Conservation (phyloP, 2,797 vertebrate genomes). For the Simalia tracyae region DNA sequence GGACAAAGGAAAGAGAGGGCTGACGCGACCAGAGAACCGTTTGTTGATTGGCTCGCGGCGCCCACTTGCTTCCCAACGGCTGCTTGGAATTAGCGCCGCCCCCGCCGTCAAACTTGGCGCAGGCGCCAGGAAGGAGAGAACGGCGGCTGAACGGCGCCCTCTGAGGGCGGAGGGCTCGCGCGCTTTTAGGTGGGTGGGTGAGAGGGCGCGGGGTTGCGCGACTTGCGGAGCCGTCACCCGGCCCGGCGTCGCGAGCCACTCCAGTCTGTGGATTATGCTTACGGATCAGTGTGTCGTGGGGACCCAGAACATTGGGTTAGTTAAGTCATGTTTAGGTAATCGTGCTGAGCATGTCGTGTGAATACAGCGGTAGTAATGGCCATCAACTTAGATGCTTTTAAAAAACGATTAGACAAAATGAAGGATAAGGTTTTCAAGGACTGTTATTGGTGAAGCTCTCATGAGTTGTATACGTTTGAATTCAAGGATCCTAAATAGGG, state of each 20-base stretch:
- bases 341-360: background rate
- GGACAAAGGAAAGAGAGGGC: background rate
- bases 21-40: background rate
- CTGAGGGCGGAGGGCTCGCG: rapidly evolving
- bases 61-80: constrained; percentile 3
- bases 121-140: background rate
- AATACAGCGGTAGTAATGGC: background rate
- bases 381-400: background rate
- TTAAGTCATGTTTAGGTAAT: background rate
- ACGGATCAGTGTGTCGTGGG: background rate
- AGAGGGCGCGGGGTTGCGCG: background rate
- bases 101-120: background rate
- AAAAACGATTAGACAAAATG: background rate
- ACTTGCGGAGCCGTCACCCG: too few species aligned
- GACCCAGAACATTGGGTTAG: background rate
- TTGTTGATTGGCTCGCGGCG: constrained; percentile 6
- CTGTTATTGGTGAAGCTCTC: background rate
- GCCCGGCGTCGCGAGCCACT: background rate
- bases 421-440: background rate
- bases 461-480: background rate
- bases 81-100: background rate
- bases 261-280: background rate
- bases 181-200: background rate
- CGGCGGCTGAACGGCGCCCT: rapidly evolving
- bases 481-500: background rate